Evolutionary conservation across 2,113 vertebrate species (phyloP), one percentile per base, ranked within the genome.

Genomic region (Cryptomyrus ogoouensis): DNA sequence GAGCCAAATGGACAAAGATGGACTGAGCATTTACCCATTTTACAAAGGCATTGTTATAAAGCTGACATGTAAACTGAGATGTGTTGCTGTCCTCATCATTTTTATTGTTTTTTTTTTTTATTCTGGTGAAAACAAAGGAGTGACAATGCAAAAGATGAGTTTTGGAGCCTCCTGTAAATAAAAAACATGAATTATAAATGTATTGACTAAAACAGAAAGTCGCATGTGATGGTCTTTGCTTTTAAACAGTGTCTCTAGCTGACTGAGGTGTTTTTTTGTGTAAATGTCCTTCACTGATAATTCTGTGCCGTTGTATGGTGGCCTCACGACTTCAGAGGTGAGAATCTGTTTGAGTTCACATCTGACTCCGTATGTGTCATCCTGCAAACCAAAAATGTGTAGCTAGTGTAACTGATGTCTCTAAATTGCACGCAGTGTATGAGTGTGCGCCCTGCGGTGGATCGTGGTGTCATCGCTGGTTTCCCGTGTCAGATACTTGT

Each of bases 91-190:
- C n/a, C 35, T 84, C 80, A 85, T 84, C 42, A 84, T 89, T 85
- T 89, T 21, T 53, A 62, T 84, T 89, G 21, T 84, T 53, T 53
- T 80, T 66, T 80, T 66, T 88, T 58, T 84, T 19, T 85, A 89
- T 58, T 89, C 80, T 58, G 80, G 89, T 89, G 52, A 85, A 89
- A 83, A 83, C 49, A 77, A 52, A 88, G n/a, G 49, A 53, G 35
- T 88, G 52, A 88, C 87, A 84, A 46, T 84, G 27, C 39, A 56
- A 84, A 89, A 39, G 35, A 83, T 15, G 89, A 21, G 77, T 89
- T 84, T 85, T 89, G 53, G 77, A 89, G 80, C 80, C 80, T n/a
- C 53, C 80, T 89, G 89, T 89, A 85, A 85, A 62, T 85, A 89
- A 70, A 52, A 70, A 52, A 89, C 49, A 80, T 84, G 77, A 83